Evolutionary conservation across 30 jellyfish, hydroid and myxozoan genomes (phyloP), one percentile per base, ranked within the genome.

Genomic region (Pelagia noctiluca): DNA sequence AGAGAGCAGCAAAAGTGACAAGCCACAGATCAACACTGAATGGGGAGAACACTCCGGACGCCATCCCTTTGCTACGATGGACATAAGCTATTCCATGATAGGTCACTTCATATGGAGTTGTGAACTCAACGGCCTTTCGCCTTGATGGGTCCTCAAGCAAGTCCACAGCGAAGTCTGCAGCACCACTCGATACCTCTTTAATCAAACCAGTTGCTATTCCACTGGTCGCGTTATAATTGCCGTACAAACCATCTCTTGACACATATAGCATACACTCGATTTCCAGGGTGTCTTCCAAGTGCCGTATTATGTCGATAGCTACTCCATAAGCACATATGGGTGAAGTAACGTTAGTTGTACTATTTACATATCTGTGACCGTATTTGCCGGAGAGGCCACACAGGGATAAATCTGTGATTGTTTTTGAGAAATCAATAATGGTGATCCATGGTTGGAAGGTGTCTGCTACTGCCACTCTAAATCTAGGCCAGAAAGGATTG

Each of bases 321-420:
- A 75, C 50, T 1, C 87, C 87, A 53, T 75, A 22, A 35, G 60
- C 64, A 25, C 87, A 75, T 2, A 75, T 70, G 8, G 57, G 57
- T 42, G 16, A 8, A 5, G 57, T 42, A 5, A 5, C 57, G 16
- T 42, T 42, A 42, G 57, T 5, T 42, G 57, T 5, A 42, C 57
- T 42, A 42, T 42, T 42, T 5, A 16, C 57, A 42, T 42, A 42
- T 42, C 57, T 42, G 57, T 42, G 16, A 8, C 57, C 57, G 16
- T 42, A 42, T 42, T 16, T 8, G 8, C 57, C 57, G 8, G 12
- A 8, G 16, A 42, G 57, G 57, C 57, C 57, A 42, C 57, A 42
- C 8, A 42, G 16, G 12, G 57, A 42, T 8, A 5, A 8, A 42
- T 42, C 57, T 5, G 57, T 16, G 8, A 5, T 16, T 5, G 57